Conservation (phyloP, 2,888 invertebrate genomes). For the Aporophyla nigra region DNA sequence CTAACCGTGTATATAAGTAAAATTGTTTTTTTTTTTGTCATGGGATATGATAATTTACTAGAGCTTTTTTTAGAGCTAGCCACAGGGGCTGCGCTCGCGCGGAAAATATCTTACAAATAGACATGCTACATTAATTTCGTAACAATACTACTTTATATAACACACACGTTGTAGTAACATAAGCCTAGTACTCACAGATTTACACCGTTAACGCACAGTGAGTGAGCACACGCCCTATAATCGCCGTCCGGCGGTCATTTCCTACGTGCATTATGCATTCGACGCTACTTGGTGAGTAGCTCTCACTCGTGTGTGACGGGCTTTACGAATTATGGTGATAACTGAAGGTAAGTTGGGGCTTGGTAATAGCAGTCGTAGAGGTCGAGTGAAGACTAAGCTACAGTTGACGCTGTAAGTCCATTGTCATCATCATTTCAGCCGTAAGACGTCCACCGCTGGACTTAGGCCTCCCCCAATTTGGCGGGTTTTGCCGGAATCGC, state of each 20-base stretch:
- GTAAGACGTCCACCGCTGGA: no score
- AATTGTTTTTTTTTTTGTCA: no score
- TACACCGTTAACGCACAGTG: conserved; percentile 53
- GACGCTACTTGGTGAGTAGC: background rate
- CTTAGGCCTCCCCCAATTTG: no score
- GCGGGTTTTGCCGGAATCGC: no score
- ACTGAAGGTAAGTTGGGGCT: background rate
- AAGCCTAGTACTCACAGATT: conserved; percentile 12
- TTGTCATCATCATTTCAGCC: no score
- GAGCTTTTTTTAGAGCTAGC: background rate
- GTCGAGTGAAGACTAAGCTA: no score
- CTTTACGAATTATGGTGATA: background rate
- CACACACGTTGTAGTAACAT: background rate
- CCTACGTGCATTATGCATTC: conserved; percentile 35
- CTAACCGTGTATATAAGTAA: no score
- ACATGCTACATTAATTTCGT: conserved; percentile 15
- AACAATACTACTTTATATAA: conserved; percentile 15
- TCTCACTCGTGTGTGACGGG: conserved; percentile 23
- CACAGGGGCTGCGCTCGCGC: conserved; percentile 1
- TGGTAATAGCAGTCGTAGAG: no score
- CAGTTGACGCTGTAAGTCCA: no score
- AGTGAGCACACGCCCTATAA: conserved; percentile 55
- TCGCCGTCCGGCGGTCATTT: conserved; percentile 33
- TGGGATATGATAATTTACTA: no score
- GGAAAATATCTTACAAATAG: conserved; percentile 3